phyloP scores from a whole-genome alignment of 2,888 invertebrate genomes.

The Heteromurus nitidus region DNA sequence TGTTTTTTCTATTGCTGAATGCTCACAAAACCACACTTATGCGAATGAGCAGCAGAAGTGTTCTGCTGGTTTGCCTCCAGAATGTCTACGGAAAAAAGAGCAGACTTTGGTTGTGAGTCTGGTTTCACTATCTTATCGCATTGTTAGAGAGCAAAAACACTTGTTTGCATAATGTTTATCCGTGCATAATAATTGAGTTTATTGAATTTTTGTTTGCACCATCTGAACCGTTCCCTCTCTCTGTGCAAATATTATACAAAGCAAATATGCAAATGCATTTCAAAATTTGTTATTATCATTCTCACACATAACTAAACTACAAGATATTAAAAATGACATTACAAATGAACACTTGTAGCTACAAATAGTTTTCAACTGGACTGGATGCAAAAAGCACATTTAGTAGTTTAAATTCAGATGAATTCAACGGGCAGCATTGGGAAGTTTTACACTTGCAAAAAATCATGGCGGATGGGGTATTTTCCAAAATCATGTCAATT shows the following conservation, averaged over 20 bases:
- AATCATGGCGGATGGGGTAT: too few relatives aligned
- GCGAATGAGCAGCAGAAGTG: not conserved
- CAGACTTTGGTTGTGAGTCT: not conserved
- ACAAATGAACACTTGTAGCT: too few relatives aligned
- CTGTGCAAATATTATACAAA: not conserved
- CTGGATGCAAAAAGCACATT: too few relatives aligned
- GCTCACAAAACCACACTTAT: not conserved
- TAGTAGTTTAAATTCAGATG: too few relatives aligned
- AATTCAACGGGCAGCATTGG: too few relatives aligned
- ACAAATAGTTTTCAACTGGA: too few relatives aligned
- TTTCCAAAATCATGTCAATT: too few relatives aligned
- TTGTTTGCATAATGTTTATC: too few relatives aligned
- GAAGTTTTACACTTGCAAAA: too few relatives aligned
- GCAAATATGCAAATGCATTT: not conserved
- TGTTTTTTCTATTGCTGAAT: not conserved
- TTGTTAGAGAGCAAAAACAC: too few relatives aligned
- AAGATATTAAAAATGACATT: not conserved
- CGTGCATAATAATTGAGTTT: too few relatives aligned
- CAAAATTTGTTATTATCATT: not conserved
- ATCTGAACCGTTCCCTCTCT: not conserved
- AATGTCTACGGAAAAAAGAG: not conserved
- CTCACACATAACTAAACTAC: not conserved
- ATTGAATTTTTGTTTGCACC: not conserved
- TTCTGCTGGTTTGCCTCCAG: not conserved
- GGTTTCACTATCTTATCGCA: too few relatives aligned